Percentiles rank a stretch among this genome's conserved stretches.
phyloP scores from a whole-genome alignment of 2,797 vertebrate genomes.

The Pteropus rufus region DNA sequence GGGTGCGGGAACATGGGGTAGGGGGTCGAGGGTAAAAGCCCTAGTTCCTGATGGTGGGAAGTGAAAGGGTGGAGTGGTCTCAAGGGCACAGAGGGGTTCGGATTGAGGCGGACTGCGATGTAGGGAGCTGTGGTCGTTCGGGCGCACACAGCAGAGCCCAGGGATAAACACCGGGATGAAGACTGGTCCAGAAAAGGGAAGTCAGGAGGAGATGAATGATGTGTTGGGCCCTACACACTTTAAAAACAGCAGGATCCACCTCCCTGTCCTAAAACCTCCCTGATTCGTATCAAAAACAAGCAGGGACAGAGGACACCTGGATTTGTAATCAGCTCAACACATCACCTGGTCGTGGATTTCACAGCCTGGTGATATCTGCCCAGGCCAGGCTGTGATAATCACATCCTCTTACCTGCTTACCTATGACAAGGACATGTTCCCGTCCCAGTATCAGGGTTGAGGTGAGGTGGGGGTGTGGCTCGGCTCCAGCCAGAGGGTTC shows the following conservation, averaged over 20 bases:
- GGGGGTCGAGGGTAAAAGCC: not conserved
- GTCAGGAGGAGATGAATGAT: not conserved
- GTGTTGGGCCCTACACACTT: not conserved
- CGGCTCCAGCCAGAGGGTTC: not conserved
- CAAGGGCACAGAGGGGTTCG: not conserved
- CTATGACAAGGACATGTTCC: not conserved
- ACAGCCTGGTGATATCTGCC: too few species aligned
- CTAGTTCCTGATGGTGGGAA: not conserved
- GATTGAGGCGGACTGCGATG: fast-evolving
- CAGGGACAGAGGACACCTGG: fast-evolving
- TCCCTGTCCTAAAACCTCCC: not conserved
- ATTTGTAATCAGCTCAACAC: too few species aligned
- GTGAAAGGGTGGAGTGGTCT: too few species aligned
- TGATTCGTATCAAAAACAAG: not conserved
- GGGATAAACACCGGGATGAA: not conserved
- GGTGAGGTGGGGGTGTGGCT: too few species aligned
- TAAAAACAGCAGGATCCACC: not conserved
- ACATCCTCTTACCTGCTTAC: not conserved
- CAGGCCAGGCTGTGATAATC: not conserved
- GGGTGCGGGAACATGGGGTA: fast-evolving
- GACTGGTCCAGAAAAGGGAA: not conserved
- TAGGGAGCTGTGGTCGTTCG: not conserved
- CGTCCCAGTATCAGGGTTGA: not conserved
- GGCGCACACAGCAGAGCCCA: not conserved
- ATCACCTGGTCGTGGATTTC: not conserved